Conservation (phyloP, 2,888 invertebrate species). For the Plagiodera versicolora region DNA sequence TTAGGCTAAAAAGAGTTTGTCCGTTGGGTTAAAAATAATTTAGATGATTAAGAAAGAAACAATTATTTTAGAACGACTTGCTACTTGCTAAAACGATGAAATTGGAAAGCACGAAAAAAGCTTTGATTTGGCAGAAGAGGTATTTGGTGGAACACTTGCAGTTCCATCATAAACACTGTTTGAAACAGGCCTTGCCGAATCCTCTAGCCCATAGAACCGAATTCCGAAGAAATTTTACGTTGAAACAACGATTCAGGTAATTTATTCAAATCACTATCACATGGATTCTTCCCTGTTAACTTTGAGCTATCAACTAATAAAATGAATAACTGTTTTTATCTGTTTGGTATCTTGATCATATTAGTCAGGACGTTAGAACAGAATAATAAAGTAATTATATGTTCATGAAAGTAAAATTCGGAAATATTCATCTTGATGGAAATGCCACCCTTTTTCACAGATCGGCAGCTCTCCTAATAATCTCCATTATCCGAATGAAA, state of each 20-base stretch:
- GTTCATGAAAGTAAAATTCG: too few relatives aligned
- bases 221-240: constrained; percentile 7
- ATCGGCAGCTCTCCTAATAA: constrained; percentile 59
- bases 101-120: constrained; percentile 83
- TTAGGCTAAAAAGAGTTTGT: too few relatives aligned
- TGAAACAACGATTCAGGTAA: constrained; percentile 28
- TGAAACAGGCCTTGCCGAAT: constrained; percentile 31
- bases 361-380: too few relatives aligned
- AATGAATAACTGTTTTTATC: too few relatives aligned
- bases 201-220: constrained; percentile 6
- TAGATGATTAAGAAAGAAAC: too few relatives aligned
- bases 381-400: too few relatives aligned
- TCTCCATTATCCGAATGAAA: constrained; percentile 67
- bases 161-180: constrained; percentile 45
- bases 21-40: too few relatives aligned
- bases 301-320: too few relatives aligned
- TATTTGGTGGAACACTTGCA: constrained; percentile 74
- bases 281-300: too few relatives aligned
- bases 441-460: constrained; percentile 45
- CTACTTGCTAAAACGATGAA: constrained; percentile 71
- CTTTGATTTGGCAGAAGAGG: constrained; percentile 87
- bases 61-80: constrained; percentile 59
- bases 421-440: too few relatives aligned
- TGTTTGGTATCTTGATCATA: too few relatives aligned
- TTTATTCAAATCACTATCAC: too few relatives aligned